Conservation (phyloP, 2,888 invertebrate species). For the Ichneumoninae sp. region DNA sequence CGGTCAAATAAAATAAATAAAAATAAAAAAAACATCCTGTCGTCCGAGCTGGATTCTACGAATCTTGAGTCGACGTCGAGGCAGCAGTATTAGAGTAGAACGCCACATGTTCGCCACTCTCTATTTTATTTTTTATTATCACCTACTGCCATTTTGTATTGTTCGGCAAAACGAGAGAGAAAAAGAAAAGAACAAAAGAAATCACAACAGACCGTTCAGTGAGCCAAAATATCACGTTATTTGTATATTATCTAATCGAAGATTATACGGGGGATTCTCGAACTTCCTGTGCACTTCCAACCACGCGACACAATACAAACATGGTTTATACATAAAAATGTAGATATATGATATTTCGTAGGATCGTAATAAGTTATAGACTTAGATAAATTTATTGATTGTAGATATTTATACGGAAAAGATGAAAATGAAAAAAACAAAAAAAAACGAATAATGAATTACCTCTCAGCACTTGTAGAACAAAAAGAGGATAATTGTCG, state of each 20-base stretch:
- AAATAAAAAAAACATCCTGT: slow-evolving; percentile 54
- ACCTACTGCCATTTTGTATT: slow-evolving; percentile 77
- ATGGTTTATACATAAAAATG: slow-evolving; percentile 78
- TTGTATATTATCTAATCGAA: slow-evolving; percentile 7
- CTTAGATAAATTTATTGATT: slow-evolving; percentile 72
- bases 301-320: slow-evolving; percentile 66
- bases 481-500: slow-evolving; percentile 57
- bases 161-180: slow-evolving; percentile 50
- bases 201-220: slow-evolving; percentile 29
- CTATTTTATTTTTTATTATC: slow-evolving; percentile 71
- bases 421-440: slow-evolving; percentile 48
- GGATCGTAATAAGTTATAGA: slow-evolving; percentile 77
- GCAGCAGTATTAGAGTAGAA: slow-evolving; percentile 83
- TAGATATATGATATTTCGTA: slow-evolving; percentile 77
- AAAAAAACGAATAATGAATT: slow-evolving; percentile 57
- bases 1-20: slow-evolving; percentile 28
- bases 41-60: slow-evolving; percentile 63
- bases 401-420: slow-evolving; percentile 78
- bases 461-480: slow-evolving; percentile 58
- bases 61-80: slow-evolving; percentile 70
- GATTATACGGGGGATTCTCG: slow-evolving; percentile 21
- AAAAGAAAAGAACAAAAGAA: slow-evolving; percentile 22
- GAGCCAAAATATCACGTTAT: slow-evolving; percentile 20
- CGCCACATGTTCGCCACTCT: slow-evolving; percentile 78
- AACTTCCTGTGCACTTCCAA: slow-evolving; percentile 48